phyloP scores from a whole-genome alignment of 2,888 invertebrate species.

The Apamea crenata region DNA sequence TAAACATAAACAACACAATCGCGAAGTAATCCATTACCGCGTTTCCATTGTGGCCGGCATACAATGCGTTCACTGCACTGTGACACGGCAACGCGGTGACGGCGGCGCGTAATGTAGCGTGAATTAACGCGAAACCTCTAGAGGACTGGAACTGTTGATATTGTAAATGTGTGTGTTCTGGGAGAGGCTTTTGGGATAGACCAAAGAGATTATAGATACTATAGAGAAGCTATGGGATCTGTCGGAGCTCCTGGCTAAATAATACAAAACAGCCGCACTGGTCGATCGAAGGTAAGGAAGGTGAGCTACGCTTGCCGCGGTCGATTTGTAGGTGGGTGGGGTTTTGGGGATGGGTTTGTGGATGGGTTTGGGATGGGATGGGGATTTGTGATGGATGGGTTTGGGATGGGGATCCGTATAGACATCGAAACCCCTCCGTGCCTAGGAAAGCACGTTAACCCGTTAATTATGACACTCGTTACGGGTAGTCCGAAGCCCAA shows the following conservation, averaged over 20 bases:
- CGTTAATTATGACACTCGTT: no score
- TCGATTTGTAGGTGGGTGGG: background rate
- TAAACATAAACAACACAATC: conserved; percentile 64
- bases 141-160: conserved; percentile 53
- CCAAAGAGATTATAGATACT: background rate
- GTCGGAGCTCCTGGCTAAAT: no score
- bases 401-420: no score
- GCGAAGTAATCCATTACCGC: conserved; percentile 72
- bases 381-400: no score
- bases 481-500: no score
- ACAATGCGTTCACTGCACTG: conserved; percentile 75
- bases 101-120: conserved; percentile 71
- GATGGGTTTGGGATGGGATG: no score
- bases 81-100: conserved; percentile 63
- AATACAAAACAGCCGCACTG: no score
- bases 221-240: background rate
- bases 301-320: background rate
- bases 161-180: conserved; percentile 34
- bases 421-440: no score
- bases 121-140: conserved; percentile 65
- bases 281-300: no score
- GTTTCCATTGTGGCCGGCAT: conserved; percentile 67
- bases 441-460: no score
- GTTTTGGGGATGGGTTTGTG: no score
- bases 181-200: conserved; percentile 5